These are phyloP conservation scores for Porites lobata DNA, from an alignment of 92 coral and sea anemone species.

Conservation along the genomic window DNA sequence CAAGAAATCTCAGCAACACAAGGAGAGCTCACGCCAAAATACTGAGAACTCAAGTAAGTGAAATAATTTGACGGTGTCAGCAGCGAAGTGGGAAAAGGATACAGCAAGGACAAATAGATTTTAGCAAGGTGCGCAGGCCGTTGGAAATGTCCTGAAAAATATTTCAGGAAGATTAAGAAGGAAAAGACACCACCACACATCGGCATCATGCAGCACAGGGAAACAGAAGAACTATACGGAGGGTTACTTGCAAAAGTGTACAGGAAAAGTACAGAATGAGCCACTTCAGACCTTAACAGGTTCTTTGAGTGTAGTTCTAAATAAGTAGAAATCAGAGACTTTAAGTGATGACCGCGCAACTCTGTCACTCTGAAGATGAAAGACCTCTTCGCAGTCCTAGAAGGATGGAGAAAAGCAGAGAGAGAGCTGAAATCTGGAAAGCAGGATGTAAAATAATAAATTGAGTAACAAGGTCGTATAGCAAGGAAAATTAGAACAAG, in stretches of 20 bases:
- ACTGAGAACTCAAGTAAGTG: too few relatives aligned
- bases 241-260: neutral
- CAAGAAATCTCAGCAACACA: too few relatives aligned
- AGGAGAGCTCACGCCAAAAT: too few relatives aligned
- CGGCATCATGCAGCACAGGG: neutral
- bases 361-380: neutral
- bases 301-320: neutral
- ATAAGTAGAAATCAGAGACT: neutral
- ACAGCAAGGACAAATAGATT: too few relatives aligned
- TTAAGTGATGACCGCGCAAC: neutral
- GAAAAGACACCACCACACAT: neutral
- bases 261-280: neutral
- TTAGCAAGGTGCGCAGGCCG: too few relatives aligned
- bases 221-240: neutral
- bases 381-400: neutral
- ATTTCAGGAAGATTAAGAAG: neutral
- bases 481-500: neutral
- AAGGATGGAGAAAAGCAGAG: neutral
- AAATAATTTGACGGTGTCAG: too few relatives aligned
- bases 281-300: neutral
- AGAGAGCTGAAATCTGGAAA: constrained; percentile 16
- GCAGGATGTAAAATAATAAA: neutral
- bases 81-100: too few relatives aligned
- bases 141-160: too few relatives aligned
- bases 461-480: neutral